Base-by-base conservation (phyloP, 2,888 invertebrate genomes). In the Mimumesa dahlbomi region DNA sequence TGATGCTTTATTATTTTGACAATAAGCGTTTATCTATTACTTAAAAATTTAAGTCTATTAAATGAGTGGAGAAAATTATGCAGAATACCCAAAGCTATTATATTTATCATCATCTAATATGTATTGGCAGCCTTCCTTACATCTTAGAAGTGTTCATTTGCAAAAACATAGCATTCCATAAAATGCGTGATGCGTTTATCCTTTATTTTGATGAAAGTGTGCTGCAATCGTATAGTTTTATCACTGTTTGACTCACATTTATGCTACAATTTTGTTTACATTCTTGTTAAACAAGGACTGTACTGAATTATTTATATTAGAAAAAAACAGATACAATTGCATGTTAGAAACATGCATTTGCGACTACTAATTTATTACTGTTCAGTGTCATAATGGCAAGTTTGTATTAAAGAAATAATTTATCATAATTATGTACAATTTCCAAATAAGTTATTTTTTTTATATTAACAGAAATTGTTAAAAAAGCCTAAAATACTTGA, bases 401-500 rank as follows among this genome's bases (percentile, higher is more conserved):
- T 45, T 73, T 59, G 57, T 65, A 56, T 14, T 42, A 48, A 25
- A 29, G 13, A 64, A n/a, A 57, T 46, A 53, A 31, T 58, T 36
- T 29, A 52, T 49, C 34, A 43, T 29, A 52, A 57, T 34, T 31
- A 64, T n/a, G n/a, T n/a, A n/a, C n/a, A n/a, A n/a, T n/a, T n/a
- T n/a, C n/a, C n/a, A n/a, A n/a, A n/a, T n/a, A n/a, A n/a, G n/a
- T n/a, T n/a, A n/a, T n/a, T n/a, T n/a, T n/a, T n/a, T n/a, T n/a
- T n/a, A n/a, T n/a, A n/a, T n/a, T n/a, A n/a, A n/a, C n/a, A n/a
- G n/a, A n/a, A n/a, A n/a, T n/a, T n/a, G n/a, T n/a, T n/a, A n/a
- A n/a, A 16, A 58, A 52, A 43, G 63, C 65, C 59, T 53, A 21
- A 65, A 57, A 52, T 69, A 69, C 69, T 66, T 49, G 22, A 67